Evolutionary conservation across 64 coral and sea anemone genomes (phyloP).

Genomic region (Pocillopora verrucosa): DNA sequence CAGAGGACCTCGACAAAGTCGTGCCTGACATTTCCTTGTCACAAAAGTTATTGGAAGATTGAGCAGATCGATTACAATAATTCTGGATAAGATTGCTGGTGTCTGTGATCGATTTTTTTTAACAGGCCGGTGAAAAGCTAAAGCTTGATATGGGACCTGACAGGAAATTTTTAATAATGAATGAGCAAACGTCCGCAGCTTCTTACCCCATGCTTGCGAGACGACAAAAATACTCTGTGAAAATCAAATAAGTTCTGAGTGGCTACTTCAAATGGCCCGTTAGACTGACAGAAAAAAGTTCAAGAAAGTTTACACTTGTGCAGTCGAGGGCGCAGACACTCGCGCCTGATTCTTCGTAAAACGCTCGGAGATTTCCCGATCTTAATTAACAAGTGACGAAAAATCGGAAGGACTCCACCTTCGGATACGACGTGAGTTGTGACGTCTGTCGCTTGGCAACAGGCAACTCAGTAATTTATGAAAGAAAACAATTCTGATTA

Average conservation of each 20-base stretch:
- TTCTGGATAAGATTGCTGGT: background rate
- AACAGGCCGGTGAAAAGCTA: background rate
- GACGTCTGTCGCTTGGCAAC: background rate
- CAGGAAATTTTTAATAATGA: background rate
- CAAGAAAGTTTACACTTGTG: too few species aligned
- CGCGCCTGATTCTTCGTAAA: too few species aligned
- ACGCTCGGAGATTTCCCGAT: too few species aligned
- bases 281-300: background rate
- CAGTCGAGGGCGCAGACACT: too few species aligned
- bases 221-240: background rate
- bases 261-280: background rate
- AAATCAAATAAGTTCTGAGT: background rate
- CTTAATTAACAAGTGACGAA: too few species aligned
- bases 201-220: background rate
- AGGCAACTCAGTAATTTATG: background rate
- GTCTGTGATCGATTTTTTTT: background rate
- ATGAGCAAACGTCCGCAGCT: background rate
- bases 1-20: background rate
- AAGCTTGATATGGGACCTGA: background rate
- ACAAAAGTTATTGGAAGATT: background rate
- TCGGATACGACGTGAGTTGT: too few species aligned
- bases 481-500: background rate
- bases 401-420: too few species aligned
- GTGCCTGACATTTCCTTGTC: background rate
- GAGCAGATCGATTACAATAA: background rate